Percentiles rank a stretch among this genome's conserved stretches.
These are phyloP conservation scores for Zaprionus tsacasi DNA, from an alignment of 1,140 invertebrate species.

Conservation along the genomic window DNA sequence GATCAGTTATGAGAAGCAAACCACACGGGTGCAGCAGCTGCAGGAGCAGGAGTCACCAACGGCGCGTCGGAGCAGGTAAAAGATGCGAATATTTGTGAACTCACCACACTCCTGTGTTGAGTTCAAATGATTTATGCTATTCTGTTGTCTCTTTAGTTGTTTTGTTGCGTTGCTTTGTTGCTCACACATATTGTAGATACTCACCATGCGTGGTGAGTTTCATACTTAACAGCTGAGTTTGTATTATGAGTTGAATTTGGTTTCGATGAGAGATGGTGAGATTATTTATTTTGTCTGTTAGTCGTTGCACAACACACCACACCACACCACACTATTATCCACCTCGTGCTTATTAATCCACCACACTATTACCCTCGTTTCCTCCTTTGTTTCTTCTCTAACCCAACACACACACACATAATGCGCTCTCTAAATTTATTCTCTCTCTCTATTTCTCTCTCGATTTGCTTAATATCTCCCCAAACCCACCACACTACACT, in stretches of 20 bases:
- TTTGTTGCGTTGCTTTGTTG: slow-evolving; percentile 31
- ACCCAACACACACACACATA: slow-evolving; percentile 6
- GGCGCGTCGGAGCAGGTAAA: slow-evolving; percentile 84
- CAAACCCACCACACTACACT: slow-evolving; percentile 28
- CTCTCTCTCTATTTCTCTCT: slow-evolving; percentile 58
- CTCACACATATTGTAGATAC: slow-evolving; percentile 1
- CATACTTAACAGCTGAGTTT: background rate
- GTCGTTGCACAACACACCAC: slow-evolving; percentile 13
- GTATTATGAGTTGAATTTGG: slow-evolving; percentile 7
- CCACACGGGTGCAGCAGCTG: slow-evolving; percentile 69
- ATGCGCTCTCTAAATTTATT: slow-evolving; percentile 44
- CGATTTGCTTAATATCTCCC: slow-evolving; percentile 70
- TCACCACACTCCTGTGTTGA: slow-evolving; percentile 6
- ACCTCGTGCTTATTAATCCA: background rate
- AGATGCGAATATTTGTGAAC: background rate
- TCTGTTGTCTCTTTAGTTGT: slow-evolving; percentile 36
- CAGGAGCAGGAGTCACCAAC: slow-evolving; percentile 84
- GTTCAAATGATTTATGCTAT: background rate
- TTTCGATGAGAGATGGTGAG: background rate
- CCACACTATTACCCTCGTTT: background rate
- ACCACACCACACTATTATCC: background rate
- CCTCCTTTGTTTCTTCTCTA: background rate
- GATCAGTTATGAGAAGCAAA: slow-evolving; percentile 85
- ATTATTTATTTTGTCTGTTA: slow-evolving; percentile 7
- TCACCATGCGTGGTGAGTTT: slow-evolving; percentile 15